Percentiles rank a stretch among this genome's conserved stretches.
Conservation (phyloP, 2,113 vertebrate species). For the Otus sunia region DNA sequence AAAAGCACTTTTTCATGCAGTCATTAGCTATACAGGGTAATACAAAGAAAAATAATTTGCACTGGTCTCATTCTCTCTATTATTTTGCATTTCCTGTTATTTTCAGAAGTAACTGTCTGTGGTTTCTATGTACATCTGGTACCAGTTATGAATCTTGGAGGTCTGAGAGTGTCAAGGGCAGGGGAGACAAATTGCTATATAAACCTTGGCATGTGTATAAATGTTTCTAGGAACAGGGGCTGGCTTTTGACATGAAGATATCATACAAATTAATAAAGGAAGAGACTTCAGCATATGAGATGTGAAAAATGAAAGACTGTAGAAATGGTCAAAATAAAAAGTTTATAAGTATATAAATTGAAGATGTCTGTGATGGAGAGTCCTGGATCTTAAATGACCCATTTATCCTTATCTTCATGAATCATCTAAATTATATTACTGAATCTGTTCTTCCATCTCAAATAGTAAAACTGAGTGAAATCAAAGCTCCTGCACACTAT, state of each 20-base stretch:
- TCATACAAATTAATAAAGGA: background rate
- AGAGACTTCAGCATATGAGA: background rate
- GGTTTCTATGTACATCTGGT: background rate
- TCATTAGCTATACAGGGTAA: background rate
- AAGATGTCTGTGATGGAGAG: background rate
- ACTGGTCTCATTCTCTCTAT: accelerated
- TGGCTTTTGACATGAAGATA: background rate
- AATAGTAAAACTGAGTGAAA: background rate
- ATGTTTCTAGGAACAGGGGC: background rate
- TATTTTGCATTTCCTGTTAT: background rate
- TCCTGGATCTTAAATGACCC: background rate
- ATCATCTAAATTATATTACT: background rate
- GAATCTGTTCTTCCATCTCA: background rate
- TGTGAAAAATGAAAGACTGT: background rate
- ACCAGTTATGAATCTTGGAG: background rate
- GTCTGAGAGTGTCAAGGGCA: background rate
- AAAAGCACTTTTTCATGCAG: background rate
- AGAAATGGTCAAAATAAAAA: background rate
- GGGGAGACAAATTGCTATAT: accelerated
- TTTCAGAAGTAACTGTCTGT: background rate
- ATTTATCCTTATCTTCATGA: background rate
- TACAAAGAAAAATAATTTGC: background rate
- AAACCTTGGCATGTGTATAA: too few species aligned
- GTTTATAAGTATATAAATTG: background rate
- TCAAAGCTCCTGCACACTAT: background rate